Evolutionary conservation across 2,113 vertebrate genomes (phyloP), one percentile per base, ranked within the genome.

Genomic region (Ranitomeya imitator): DNA sequence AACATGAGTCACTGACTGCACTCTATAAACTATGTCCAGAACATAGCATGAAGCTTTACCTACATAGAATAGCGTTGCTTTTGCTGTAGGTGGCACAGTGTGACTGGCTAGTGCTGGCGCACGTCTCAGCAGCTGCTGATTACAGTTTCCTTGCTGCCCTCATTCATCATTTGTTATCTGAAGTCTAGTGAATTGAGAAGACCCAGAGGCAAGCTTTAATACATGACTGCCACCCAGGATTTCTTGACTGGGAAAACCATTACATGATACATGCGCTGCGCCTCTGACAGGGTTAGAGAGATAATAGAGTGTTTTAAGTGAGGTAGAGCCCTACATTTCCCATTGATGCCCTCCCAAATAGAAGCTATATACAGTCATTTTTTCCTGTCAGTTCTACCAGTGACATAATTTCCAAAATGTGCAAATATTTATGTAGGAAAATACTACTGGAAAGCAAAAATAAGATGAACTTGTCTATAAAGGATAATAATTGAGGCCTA

Each of bases 121-220:
- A 59, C 26, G 26, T 61, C 19, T 61, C 79, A 61, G 79, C 26
- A 45, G 26, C 79, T 81, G 37, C 57, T 71, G 81, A 83, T 83
- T 65, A 67, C 61, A 71, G 51, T 23, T 52, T 55, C 15, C 19
- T 55, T 54, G 5, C 31, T 31, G 82, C 63, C 21, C 82, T 84
- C 82, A 84, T 84, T 52, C 63, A 84, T 84, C 82, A 84, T 71
- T 52, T 84, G 63, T 84, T 84, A 84, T 84, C 82, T 84, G 82
- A 84, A 54, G 63, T 69, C 51, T 26, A 71, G 37, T 84, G 82
- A 84, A 84, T 84, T 84, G 82, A 84, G 82, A 71, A 84, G 51
- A 71, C 45, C 45, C 63, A 84, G 63, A 84, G 82, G 65, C 65
- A 69, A 55, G 82, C 60, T 84, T 69, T 52, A 84, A 55, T 83